Evolutionary conservation across 2,113 vertebrate genomes (phyloP).

Genomic region (Noturus placidus): DNA sequence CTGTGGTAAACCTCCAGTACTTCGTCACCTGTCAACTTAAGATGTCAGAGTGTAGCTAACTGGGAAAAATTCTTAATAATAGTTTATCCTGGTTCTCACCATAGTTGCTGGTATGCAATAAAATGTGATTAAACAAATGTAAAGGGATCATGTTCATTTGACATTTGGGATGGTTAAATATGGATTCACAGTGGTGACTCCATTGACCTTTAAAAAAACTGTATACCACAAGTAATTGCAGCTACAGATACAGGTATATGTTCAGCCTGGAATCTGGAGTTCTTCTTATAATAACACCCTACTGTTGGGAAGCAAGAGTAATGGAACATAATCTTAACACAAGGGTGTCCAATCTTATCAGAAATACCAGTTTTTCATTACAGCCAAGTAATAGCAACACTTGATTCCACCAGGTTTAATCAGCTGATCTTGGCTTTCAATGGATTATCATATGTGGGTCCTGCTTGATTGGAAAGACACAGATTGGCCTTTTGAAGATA

Average conservation of each 20-base stretch:
- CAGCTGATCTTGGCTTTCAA: background rate
- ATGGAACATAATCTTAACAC: background rate
- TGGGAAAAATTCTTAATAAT: background rate
- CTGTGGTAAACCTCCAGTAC: background rate
- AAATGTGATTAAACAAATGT: background rate
- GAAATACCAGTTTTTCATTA: background rate
- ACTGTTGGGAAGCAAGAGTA: background rate
- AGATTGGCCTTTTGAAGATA: background rate
- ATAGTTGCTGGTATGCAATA: background rate
- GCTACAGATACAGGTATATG: background rate
- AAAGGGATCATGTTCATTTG: background rate
- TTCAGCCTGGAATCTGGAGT: background rate
- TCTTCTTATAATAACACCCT: background rate
- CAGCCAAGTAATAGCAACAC: background rate
- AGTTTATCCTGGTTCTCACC: background rate
- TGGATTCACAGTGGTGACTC: background rate
- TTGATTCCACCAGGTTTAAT: background rate
- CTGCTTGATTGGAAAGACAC: background rate
- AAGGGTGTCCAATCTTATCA: background rate
- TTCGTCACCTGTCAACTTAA: background rate
- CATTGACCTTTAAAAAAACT: background rate
- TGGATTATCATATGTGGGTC: background rate
- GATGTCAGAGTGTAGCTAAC: background rate
- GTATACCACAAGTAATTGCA: background rate
- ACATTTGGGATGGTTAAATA: background rate